Evolutionary conservation across 2,113 vertebrate genomes (phyloP).

Genomic region (Sander lucioperca): DNA sequence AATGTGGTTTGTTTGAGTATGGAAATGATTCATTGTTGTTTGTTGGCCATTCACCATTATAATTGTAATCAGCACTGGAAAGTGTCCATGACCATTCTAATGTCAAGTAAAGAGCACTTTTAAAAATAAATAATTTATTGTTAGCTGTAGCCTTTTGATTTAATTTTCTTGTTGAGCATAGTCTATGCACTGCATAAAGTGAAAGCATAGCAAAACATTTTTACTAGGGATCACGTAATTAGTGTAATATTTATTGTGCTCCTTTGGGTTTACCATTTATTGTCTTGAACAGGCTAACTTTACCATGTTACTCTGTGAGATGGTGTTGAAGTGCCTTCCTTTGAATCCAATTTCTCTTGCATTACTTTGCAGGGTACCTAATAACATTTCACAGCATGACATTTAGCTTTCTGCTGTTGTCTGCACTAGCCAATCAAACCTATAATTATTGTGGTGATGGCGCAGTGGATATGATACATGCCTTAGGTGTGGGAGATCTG

Average conservation of each 20-base stretch:
- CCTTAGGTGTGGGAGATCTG: too few species aligned
- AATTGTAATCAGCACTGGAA: not conserved
- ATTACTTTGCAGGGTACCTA: not conserved
- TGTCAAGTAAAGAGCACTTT: constrained; percentile 17
- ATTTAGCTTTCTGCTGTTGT: not conserved
- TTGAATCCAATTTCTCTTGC: not conserved
- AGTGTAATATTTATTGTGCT: too few species aligned
- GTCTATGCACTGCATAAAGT: not conserved
- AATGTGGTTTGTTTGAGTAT: constrained; percentile 6
- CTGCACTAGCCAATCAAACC: not conserved
- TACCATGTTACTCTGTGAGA: not conserved
- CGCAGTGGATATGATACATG: too few species aligned
- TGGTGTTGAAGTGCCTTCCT: not conserved
- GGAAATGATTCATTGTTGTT: constrained; percentile 1
- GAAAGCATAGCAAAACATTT: too few species aligned
- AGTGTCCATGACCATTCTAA: not conserved
- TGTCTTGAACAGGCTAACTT: not conserved
- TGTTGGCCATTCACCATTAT: not conserved
- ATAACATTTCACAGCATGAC: not conserved
- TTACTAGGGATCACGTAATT: too few species aligned
- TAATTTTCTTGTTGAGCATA: not conserved
- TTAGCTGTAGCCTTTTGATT: constrained; percentile 1
- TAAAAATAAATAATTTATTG: not conserved
- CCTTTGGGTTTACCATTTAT: not conserved
- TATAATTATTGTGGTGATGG: not conserved